Conservation (phyloP, 2,113 vertebrate genomes). For the Pedetes capensis region DNA sequence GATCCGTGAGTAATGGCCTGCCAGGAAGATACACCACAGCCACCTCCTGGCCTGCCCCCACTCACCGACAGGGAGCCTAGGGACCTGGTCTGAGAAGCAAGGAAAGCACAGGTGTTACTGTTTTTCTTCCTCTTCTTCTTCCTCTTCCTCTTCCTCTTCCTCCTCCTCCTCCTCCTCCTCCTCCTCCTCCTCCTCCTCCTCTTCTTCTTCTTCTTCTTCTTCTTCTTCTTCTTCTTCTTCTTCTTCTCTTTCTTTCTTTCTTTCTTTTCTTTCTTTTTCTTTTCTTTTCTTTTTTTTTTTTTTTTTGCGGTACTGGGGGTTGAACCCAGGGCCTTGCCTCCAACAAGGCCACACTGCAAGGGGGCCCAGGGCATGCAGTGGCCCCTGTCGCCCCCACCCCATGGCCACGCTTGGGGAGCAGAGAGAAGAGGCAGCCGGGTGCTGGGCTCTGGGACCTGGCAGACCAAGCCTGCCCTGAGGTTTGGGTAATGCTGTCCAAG, state of each 20-base stretch:
- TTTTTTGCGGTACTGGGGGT: no score
- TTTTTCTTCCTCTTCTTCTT: background rate
- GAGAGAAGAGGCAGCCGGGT: background rate
- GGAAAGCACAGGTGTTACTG: no score
- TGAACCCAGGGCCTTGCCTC: no score
- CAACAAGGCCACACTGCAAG: background rate
- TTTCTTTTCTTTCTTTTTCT: background rate
- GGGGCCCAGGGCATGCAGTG: background rate
- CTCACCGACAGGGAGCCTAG: background rate
- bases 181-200: background rate
- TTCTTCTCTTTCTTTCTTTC: background rate
- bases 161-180: no score
- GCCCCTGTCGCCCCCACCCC: background rate
- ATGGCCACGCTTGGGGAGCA: background rate
- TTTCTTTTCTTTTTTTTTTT: background rate
- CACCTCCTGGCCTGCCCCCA: background rate
- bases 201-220: background rate
- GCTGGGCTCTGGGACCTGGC: no score
- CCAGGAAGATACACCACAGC: rapidly evolving
- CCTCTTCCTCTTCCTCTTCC: background rate
- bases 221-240: background rate
- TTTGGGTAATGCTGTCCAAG: no score
- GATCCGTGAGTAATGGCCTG: background rate
- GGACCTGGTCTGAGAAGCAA: background rate
- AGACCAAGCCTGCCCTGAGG: no score